A percentile compares a stretch with the other conserved stretches of the same genome.
phyloP scores from a whole-genome alignment of 2,113 vertebrate species.

The Taurulus bubalis region DNA sequence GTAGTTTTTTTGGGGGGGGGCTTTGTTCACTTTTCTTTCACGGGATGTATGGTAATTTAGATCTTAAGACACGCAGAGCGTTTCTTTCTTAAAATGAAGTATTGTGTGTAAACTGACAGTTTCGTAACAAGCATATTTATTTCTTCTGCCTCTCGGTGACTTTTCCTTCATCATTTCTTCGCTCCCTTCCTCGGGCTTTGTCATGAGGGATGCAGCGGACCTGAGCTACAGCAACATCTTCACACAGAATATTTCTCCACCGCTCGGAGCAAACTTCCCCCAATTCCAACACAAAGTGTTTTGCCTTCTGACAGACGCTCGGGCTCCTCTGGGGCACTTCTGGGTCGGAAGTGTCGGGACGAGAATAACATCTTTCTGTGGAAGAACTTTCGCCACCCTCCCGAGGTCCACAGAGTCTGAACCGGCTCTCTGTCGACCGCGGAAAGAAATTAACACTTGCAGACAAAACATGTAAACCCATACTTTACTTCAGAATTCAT shows the following conservation, averaged over 20 bases:
- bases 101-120: not conserved
- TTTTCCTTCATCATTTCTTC: conserved; percentile 3
- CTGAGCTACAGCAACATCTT: conserved; percentile 69
- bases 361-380: conserved; percentile 58
- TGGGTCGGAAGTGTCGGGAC: conserved; percentile 68
- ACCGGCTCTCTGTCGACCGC: conserved; percentile 35
- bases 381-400: conserved; percentile 58
- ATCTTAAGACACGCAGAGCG: too few species aligned
- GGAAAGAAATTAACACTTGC: too few species aligned
- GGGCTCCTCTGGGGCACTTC: conserved; percentile 55
- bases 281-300: conserved; percentile 51
- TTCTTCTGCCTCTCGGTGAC: conserved; percentile 18
- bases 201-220: conserved; percentile 57
- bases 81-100: not conserved
- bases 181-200: conserved; percentile 40
- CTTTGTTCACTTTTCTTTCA: not conserved
- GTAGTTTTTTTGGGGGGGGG: not conserved
- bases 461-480: too few species aligned
- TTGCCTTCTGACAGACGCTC: conserved; percentile 54
- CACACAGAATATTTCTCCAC: conserved; percentile 36
- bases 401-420: conserved; percentile 61
- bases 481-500: too few species aligned
- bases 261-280: conserved; percentile 42
- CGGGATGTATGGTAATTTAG: not conserved
- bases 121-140: not conserved